Percentiles rank a stretch among this genome's conserved stretches.
phyloP scores from a whole-genome alignment of 2,888 invertebrate genomes.

The Beris chalybata region DNA sequence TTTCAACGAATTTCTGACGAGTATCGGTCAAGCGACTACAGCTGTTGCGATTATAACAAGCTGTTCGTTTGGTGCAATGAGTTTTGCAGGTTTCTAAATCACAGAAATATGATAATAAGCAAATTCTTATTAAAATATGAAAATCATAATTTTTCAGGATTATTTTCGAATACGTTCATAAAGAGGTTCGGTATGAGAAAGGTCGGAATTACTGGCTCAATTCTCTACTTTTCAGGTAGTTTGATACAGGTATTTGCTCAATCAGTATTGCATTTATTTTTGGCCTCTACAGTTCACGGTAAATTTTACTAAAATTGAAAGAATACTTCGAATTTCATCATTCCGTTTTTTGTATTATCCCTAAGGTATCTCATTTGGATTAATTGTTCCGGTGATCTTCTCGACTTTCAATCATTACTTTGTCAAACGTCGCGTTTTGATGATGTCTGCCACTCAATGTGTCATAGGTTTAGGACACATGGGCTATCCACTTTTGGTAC shows the following conservation, averaged over 20 bases:
- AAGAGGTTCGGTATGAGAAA: constrained; percentile 60
- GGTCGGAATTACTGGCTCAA: constrained; percentile 3
- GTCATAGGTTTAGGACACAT: constrained; percentile 70
- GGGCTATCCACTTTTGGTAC: constrained; percentile 67
- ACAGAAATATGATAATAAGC: constrained; percentile 46
- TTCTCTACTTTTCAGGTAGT: constrained; percentile 6
- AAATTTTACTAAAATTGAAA: constrained; percentile 15
- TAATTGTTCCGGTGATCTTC: constrained; percentile 72
- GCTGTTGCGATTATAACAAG: constrained; percentile 71
- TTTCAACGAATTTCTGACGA: constrained; percentile 69
- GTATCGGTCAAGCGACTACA: constrained; percentile 68
- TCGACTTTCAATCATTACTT: constrained; percentile 77
- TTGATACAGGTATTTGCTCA: constrained; percentile 12
- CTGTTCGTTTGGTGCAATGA: constrained; percentile 61
- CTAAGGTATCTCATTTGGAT: constrained; percentile 69
- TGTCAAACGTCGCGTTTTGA: constrained; percentile 66
- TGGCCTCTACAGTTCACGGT: constrained; percentile 12
- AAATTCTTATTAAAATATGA: neutral
- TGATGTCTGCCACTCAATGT: constrained; percentile 76
- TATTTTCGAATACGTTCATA: constrained; percentile 65
- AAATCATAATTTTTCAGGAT: constrained; percentile 59
- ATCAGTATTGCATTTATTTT: neutral
- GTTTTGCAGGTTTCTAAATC: constrained; percentile 53
- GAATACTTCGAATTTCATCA: neutral
- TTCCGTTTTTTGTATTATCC: no score